Evolutionary conservation across 2,113 vertebrate genomes (phyloP), one percentile per base, ranked within the genome.

Genomic region (Panthera uncia): DNA sequence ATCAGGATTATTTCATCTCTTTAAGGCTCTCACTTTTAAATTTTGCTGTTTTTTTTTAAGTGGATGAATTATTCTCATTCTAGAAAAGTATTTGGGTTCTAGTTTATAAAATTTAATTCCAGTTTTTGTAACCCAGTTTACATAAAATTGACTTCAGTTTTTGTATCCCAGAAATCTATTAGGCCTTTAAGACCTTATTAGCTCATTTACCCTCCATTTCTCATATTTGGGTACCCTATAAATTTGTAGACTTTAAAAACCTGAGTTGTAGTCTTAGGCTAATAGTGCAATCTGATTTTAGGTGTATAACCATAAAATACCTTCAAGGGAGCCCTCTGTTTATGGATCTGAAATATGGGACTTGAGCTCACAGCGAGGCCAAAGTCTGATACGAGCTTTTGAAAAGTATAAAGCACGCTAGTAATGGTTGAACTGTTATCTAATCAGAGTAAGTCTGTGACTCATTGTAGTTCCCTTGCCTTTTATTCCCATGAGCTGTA

Each of bases 1-100:
- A 71, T 88, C 31, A 78, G 21, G 14, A 69, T 97, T 89, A 96
- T 95, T 98, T 94, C 15, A 89, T 95, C 9, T 97, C 65, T 87
- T 89, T 87, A 94, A 63, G 41, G 12, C 31, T 76, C 50, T 89
- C 18, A 88, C 25, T 55, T 94, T 96, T 94, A 25, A 68, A 89
- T 96, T 97, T 92, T 90, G 7, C 31, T 55, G 3, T 63, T 9
- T 41, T 4, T 41, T 25, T 66, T 65, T 65, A 52, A 33, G 18
- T 50, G 50, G 79, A 78, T 86, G 65, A 94, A 78, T 93, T 94
- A 38, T 73, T 23, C 23, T 89, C 23, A 91, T 38, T 13, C 23
- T 73, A 38, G 38, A 69, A 86, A 95, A 89, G 23, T 68, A 71
- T 96, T 97, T 92, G 71, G 29, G 15, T 74, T 88, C 10, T 19